phyloP scores from a whole-genome alignment of 30 jellyfish, hydroid and myxozoan genomes.

The Nemopilema nomurai region DNA sequence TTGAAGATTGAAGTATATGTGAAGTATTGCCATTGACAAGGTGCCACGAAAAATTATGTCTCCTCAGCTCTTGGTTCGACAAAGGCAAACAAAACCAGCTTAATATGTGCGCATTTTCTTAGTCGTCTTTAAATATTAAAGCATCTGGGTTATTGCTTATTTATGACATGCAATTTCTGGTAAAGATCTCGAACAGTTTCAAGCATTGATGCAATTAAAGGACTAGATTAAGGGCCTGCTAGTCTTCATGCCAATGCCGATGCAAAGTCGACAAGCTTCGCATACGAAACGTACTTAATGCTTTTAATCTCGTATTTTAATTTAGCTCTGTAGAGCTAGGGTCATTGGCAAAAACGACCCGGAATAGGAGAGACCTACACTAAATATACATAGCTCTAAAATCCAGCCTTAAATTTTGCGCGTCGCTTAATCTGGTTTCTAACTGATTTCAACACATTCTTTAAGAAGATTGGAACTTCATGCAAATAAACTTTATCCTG shows the following conservation, averaged over 20 bases:
- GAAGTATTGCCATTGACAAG: background rate
- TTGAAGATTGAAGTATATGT: background rate
- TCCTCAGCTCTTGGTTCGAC: background rate
- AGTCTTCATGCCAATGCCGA: no score
- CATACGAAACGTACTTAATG: background rate
- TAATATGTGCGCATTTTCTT: constrained; percentile 3
- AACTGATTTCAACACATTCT: background rate
- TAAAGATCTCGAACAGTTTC: background rate
- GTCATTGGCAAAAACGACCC: background rate
- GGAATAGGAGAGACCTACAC: background rate
- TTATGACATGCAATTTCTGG: constrained; percentile 16
- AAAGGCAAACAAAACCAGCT: background rate
- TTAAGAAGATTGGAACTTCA: background rate
- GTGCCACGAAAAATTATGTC: background rate
- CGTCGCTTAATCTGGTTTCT: background rate
- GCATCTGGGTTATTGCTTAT: constrained; percentile 10
- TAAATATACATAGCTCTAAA: background rate
- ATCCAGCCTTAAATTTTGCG: background rate
- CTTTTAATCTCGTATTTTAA: background rate
- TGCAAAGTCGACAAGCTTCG: no score
- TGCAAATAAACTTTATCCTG: background rate
- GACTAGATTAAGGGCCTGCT: background rate
- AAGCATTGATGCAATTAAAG: background rate
- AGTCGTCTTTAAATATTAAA: constrained; percentile 7
- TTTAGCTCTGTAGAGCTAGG: background rate